Conservation (phyloP, 2,113 vertebrate genomes). For the Tichodroma muraria region DNA sequence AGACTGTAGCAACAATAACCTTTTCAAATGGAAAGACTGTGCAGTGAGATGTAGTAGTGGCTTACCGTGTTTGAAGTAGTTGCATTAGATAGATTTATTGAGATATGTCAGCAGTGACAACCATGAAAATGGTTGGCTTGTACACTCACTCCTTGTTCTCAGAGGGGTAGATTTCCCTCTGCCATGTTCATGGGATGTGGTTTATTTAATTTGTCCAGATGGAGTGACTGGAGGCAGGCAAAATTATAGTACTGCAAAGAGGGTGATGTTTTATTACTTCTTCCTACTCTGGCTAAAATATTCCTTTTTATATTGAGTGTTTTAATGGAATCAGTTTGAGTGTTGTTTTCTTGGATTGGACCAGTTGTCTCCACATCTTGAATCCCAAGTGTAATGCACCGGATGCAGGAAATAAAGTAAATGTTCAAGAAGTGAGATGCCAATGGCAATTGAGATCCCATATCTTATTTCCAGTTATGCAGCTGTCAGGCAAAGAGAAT, state of each 20-base stretch:
- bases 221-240: not conserved
- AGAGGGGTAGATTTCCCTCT: not conserved
- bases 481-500: not conserved
- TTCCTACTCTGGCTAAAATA: not conserved
- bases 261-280: not conserved
- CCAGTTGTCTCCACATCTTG: not conserved
- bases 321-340: not conserved
- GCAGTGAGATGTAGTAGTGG: not conserved
- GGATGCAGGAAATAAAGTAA: not conserved
- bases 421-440: not conserved
- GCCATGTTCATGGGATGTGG: not conserved
- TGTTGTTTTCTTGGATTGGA: not conserved
- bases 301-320: not conserved
- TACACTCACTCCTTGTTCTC: not conserved
- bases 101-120: not conserved
- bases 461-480: not conserved
- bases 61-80: not conserved
- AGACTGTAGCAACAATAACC: no score
- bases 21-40: no score
- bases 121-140: not conserved
- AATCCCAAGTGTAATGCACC: not conserved
- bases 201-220: not conserved
- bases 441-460: not conserved
- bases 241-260: not conserved
- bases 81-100: not conserved